phyloP scores from a whole-genome alignment of 2,797 vertebrate species.

The Muscicapa comitata region DNA sequence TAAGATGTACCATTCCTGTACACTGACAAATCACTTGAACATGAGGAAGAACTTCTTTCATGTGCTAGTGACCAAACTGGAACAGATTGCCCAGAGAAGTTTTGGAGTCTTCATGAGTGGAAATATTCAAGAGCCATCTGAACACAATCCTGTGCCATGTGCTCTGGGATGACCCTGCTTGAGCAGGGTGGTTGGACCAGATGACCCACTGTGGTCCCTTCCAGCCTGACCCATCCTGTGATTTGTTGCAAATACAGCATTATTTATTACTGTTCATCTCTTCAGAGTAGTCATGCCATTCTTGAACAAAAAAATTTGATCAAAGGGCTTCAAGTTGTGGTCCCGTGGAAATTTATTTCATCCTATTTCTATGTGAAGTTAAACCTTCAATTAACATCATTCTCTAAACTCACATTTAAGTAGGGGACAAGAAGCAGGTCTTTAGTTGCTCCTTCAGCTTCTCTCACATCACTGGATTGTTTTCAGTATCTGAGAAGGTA shows the following conservation, averaged over 20 bases:
- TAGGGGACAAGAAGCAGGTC: background rate
- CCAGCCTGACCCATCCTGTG: background rate
- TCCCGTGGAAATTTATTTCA: background rate
- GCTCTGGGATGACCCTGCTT: background rate
- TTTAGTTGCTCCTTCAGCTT: background rate
- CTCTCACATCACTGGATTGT: background rate
- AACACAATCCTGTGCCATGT: background rate
- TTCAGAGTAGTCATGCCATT: background rate
- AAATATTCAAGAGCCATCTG: background rate
- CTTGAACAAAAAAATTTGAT: background rate
- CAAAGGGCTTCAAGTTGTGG: background rate
- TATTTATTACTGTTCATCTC: background rate
- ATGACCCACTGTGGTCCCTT: background rate
- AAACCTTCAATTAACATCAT: background rate
- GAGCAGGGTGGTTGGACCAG: background rate
- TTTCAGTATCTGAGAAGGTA: background rate
- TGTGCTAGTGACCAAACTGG: background rate
- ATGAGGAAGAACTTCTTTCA: background rate
- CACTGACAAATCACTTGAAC: background rate
- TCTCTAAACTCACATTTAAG: background rate
- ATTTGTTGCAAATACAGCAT: background rate
- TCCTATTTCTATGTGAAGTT: background rate
- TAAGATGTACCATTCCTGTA: background rate
- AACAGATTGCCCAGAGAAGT: background rate
- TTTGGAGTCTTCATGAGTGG: background rate